Evolutionary conservation across 2,888 invertebrate genomes (phyloP), one percentile per base, ranked within the genome.

Genomic region (Yponomeuta evonymella): DNA sequence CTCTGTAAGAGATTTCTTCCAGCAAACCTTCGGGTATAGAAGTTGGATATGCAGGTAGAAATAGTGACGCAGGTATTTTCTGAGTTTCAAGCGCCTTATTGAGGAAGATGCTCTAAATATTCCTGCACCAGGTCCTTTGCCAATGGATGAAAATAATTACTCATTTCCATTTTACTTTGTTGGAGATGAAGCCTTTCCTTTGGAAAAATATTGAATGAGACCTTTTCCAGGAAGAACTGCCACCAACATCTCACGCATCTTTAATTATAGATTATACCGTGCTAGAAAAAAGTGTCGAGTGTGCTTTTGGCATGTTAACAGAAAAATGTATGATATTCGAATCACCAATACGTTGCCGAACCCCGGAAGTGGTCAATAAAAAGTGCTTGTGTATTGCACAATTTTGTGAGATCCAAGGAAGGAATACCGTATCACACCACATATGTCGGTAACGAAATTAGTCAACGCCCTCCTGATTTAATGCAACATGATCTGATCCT

Each of bases 101-200:
- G 58, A 58, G 58, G 11, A 11, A 15, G 58, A 58, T 33, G 33
- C 33, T 4, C 33, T 33, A 33, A 33, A 33, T 33, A 33, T 33
- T 33, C 33, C 33, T 33, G 58, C 58, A 58, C 58, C 58, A 58
- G 58, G 33, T 3, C 67, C 12, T 2, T 67, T 67, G 67, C 67
- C 67, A 67, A 30, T 23, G 30, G 67, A 67, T 5, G 3, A 30
- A 29, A 23, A 30, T 15, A 67, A 67, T 30, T 30, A 67, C 67
- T 30, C n/a, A 15, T 67, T 67, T 36, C 70, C 70, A 43, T 70
- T 58, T 48, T 70, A 70, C 58, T 70, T 70, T 48, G 70, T 64
- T 30, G 70, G 65, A 30, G 70, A 70, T 62, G 70, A 70, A 64
- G 70, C 70, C n/a, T 70, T 70, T 70, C 65, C 70, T 64, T 15